Conservation (phyloP, 2,797 vertebrate species). For the Alectoris magna region DNA sequence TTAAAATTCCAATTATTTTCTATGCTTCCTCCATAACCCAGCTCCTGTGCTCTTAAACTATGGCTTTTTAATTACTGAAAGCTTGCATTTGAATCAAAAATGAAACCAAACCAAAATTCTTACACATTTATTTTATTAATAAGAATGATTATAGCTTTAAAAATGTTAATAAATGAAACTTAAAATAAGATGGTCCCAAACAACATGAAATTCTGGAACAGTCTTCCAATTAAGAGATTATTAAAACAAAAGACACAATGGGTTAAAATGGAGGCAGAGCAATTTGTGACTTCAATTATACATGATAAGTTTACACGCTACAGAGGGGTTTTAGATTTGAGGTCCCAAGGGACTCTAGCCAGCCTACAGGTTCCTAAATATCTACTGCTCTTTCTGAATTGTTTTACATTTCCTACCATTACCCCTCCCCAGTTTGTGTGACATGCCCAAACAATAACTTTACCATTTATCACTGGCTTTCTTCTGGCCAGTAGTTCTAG, state of each 20-base stretch:
- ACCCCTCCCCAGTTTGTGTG: background rate
- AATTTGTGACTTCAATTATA: background rate
- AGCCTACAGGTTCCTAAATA: background rate
- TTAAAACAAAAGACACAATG: background rate
- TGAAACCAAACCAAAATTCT: background rate
- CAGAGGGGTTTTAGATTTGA: background rate
- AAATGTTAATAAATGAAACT: background rate
- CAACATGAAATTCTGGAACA: background rate
- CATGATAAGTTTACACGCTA: background rate
- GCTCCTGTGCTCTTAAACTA: background rate
- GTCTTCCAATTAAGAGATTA: background rate
- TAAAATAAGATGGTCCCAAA: background rate
- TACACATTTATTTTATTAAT: background rate
- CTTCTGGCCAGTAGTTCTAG: background rate
- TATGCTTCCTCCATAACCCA: background rate
- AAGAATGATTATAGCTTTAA: background rate
- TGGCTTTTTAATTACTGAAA: background rate
- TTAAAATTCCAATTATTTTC: background rate
- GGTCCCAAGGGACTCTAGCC: background rate
- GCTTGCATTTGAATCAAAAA: background rate
- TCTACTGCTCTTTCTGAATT: background rate
- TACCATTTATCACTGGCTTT: background rate
- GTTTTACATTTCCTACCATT: background rate
- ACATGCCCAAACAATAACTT: background rate
- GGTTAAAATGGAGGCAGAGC: background rate